Conservation (phyloP, 2,797 vertebrate species). For the Scomberomorus guttatus region DNA sequence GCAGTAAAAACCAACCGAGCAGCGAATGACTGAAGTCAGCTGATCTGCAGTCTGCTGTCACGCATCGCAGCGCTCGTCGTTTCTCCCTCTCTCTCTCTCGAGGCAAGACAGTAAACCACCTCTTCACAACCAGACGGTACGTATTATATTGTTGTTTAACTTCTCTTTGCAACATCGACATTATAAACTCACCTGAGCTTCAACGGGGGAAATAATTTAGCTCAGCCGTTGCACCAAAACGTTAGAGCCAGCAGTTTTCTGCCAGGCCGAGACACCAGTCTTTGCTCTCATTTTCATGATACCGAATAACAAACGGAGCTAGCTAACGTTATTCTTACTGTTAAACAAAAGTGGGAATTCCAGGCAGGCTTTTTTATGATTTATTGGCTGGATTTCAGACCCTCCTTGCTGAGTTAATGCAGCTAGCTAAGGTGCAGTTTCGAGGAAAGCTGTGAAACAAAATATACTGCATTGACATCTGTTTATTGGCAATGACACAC, state of each 20-base stretch:
- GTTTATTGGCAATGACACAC: not conserved
- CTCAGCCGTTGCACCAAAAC: constrained; percentile 48
- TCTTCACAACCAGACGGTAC: constrained; percentile 76
- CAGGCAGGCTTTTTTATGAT: not conserved
- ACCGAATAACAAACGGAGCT: not conserved
- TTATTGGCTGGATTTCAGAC: not conserved
- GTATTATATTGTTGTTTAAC: not conserved
- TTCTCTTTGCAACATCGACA: accelerated
- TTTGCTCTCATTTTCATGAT: constrained; percentile 50
- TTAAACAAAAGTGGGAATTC: not conserved
- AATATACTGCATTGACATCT: constrained; percentile 7
- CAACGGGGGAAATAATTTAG: not conserved
- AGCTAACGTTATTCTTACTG: not conserved
- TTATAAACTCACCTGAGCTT: not conserved
- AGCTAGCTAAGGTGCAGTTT: constrained; percentile 5
- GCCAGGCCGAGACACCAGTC: constrained; percentile 68
- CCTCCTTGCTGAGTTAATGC: constrained; percentile 3
- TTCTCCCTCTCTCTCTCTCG: constrained; percentile 52
- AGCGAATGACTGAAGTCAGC: constrained; percentile 87
- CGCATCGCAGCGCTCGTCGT: constrained; percentile 73
- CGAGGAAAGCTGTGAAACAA: constrained; percentile 27
- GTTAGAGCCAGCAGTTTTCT: constrained; percentile 44
- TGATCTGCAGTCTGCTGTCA: constrained; percentile 80
- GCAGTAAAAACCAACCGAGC: constrained; percentile 62
- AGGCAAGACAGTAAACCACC: constrained; percentile 54